Evolutionary conservation across 2,113 vertebrate genomes (phyloP).

Genomic region (Pleuronectes platessa): DNA sequence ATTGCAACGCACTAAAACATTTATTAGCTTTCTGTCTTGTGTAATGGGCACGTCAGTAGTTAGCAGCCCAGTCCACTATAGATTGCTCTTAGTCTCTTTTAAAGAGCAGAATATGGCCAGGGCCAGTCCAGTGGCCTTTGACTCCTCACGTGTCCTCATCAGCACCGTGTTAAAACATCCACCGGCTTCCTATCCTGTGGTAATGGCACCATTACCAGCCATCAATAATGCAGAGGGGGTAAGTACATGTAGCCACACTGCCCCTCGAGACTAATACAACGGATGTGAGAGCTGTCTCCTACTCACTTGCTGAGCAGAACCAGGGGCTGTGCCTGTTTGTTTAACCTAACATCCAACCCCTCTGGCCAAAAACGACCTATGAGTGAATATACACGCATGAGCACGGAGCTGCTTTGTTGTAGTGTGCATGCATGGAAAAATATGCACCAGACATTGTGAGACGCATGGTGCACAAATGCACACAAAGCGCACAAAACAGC

Average conservation of each 20-base stretch:
- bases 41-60: not conserved
- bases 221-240: conserved; percentile 89
- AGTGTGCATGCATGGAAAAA: not conserved
- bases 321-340: conserved; percentile 75
- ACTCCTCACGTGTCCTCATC: conserved; percentile 32
- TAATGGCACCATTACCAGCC: conserved; percentile 89
- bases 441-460: not conserved
- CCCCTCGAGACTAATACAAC: conserved; percentile 79
- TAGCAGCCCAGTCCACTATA: not conserved
- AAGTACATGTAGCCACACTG: conserved; percentile 82
- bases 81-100: conserved; percentile 3
- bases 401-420: not conserved
- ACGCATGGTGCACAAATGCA: not conserved
- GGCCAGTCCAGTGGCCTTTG: not conserved
- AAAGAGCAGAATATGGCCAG: not conserved
- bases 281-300: conserved; percentile 84
- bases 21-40: not conserved
- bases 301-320: conserved; percentile 55
- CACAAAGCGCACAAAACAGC: conserved; percentile 1
- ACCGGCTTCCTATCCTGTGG: conserved; percentile 74
- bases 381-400: not conserved
- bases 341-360: conserved; percentile 72
- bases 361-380: conserved; percentile 64
- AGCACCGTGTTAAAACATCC: conserved; percentile 79
- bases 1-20: not conserved